Evolutionary conservation across 2,113 vertebrate species (phyloP).

Genomic region (Pangasianodon gigas): DNA sequence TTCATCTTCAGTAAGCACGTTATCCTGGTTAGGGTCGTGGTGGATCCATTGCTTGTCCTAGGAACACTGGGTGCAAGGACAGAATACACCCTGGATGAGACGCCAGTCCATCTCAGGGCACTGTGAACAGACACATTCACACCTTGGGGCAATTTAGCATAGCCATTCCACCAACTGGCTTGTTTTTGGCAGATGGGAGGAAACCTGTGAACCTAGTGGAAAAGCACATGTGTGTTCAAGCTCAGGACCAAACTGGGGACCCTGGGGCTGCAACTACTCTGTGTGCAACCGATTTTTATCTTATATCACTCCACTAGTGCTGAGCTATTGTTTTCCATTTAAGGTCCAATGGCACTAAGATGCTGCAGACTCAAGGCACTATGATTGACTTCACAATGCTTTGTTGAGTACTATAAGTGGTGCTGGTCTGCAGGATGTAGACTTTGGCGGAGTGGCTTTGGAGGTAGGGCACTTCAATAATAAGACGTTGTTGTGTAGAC

Average conservation of each 20-base stretch:
- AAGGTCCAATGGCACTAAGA: neutral
- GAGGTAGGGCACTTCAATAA: constrained; percentile 25
- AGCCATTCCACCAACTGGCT: neutral
- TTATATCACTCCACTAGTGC: neutral
- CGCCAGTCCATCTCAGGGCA: neutral
- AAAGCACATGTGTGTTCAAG: neutral
- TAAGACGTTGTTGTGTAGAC: constrained; percentile 38
- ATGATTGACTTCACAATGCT: too few species aligned
- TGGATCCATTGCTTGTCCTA: neutral
- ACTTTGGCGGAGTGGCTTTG: constrained; percentile 22
- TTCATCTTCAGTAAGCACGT: neutral
- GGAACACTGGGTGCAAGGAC: neutral
- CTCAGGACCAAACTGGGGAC: neutral
- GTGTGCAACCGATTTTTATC: neutral
- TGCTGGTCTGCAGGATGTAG: constrained; percentile 6
- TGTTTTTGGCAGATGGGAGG: neutral
- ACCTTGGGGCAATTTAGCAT: neutral
- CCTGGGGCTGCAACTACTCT: neutral
- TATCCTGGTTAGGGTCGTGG: neutral
- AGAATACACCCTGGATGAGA: neutral
- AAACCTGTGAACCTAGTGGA: neutral
- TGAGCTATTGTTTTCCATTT: neutral
- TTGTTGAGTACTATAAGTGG: neutral
- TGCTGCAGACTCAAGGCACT: neutral
- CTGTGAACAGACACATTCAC: neutral